phyloP scores from a whole-genome alignment of 2,888 invertebrate species.

The Diaperis boleti region DNA sequence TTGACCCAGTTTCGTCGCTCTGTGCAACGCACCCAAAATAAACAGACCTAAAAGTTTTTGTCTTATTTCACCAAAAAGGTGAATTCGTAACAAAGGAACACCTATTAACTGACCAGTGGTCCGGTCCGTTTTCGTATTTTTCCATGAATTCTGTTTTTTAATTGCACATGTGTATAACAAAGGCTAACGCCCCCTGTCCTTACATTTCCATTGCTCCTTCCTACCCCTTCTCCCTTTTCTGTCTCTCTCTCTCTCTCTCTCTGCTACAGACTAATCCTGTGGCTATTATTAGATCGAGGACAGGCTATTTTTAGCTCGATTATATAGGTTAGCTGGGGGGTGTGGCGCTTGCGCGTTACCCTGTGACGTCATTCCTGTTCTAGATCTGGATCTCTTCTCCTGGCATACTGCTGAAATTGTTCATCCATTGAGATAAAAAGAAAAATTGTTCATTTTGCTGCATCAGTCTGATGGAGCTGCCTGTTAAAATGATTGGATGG shows the following conservation, averaged over 20 bases:
- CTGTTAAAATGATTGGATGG: slow-evolving; percentile 6
- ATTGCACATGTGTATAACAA: slow-evolving; percentile 11
- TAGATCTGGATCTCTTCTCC: slow-evolving; percentile 47
- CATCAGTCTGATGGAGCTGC: slow-evolving; percentile 6
- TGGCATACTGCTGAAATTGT: slow-evolving; percentile 48
- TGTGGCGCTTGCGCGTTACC: slow-evolving; percentile 59
- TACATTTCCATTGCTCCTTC: neutral
- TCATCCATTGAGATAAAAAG: slow-evolving; percentile 37
- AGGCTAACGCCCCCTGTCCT: slow-evolving; percentile 15
- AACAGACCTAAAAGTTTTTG: slow-evolving; percentile 16
- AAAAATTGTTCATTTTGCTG: slow-evolving; percentile 13
- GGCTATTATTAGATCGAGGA: slow-evolving; percentile 67
- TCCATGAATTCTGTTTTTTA: neutral
- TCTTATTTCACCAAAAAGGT: no score
- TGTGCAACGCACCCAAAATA: slow-evolving; percentile 30
- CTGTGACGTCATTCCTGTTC: slow-evolving; percentile 67
- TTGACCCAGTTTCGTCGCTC: slow-evolving; percentile 45
- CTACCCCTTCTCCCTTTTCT: slow-evolving; percentile 19
- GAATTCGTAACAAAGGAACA: no score
- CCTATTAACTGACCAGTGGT: no score
- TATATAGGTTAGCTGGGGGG: slow-evolving; percentile 63
- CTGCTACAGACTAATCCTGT: slow-evolving; percentile 59
- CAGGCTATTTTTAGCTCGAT: slow-evolving; percentile 65
- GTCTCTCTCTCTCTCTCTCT: slow-evolving; percentile 39
- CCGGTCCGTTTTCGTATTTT: no score